Conservation (phyloP, 2,888 invertebrate species). For the Hydroisotoma schaefferi region DNA sequence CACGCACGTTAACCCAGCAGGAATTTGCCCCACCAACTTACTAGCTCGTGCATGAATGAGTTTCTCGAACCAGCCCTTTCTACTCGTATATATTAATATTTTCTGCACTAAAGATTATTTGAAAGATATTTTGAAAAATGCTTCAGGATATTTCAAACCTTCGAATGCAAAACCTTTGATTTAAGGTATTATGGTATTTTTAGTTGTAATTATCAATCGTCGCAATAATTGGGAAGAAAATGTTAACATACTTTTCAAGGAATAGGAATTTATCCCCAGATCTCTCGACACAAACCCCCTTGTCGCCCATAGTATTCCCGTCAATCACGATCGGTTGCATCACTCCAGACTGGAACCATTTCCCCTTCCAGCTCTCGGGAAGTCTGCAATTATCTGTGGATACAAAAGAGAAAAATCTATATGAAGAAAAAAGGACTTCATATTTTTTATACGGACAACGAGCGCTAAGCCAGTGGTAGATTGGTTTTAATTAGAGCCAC, state of each 20-base stretch:
- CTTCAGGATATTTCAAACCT: conserved; percentile 1
- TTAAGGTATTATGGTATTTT: conserved; percentile 4
- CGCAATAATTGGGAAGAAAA: neutral
- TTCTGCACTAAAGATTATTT: too few species aligned
- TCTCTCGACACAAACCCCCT: conserved; percentile 41
- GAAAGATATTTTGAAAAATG: conserved; percentile 20
- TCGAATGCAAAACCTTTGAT: conserved; percentile 13
- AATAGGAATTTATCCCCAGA: conserved; percentile 46
- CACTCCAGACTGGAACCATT: conserved; percentile 46
- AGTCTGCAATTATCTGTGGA: conserved; percentile 41
- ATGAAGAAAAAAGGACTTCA: neutral
- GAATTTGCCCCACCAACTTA: neutral
- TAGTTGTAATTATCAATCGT: neutral
- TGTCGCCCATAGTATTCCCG: conserved; percentile 36
- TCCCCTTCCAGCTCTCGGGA: conserved; percentile 43
- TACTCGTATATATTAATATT: neutral
- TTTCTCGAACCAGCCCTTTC: neutral
- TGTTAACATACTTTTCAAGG: conserved; percentile 32
- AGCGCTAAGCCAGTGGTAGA: too few species aligned
- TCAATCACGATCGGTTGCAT: conserved; percentile 32
- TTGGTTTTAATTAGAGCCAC: too few species aligned
- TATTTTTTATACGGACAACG: too few species aligned
- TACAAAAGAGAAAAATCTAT: conserved; percentile 15
- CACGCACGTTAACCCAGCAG: conserved; percentile 18
- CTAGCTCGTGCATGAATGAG: neutral